A percentile compares a stretch with the other conserved stretches of the same genome.
These are phyloP conservation scores for Dromas ardeola DNA, from an alignment of 2,113 vertebrate genomes.

Conservation along the genomic window DNA sequence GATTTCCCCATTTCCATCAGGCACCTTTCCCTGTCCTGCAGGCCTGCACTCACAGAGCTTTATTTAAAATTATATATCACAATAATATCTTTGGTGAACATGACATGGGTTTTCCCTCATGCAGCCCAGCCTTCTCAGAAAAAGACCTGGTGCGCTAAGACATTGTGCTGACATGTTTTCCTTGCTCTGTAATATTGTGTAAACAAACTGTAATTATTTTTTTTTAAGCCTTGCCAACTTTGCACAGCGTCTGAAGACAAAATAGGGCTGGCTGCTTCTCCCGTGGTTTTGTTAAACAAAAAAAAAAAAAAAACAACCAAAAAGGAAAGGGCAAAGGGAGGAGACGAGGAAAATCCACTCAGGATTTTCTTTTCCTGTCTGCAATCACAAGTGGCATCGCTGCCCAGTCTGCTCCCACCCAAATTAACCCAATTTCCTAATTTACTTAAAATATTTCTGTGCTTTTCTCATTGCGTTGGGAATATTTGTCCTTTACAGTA, in stretches of 20 bases:
- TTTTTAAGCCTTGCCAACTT: slow-evolving; percentile 35
- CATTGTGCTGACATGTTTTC: slow-evolving; percentile 12
- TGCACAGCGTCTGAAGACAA: background rate
- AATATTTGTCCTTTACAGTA: slow-evolving; percentile 31
- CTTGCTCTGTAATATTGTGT: slow-evolving; percentile 21
- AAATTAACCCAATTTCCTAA: slow-evolving; percentile 54
- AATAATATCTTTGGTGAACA: background rate
- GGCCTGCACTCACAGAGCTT: background rate
- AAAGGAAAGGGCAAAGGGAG: slow-evolving; percentile 1
- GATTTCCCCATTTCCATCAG: background rate
- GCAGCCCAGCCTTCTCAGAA: background rate
- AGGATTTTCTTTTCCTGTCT: slow-evolving; percentile 26
- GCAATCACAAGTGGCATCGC: background rate
- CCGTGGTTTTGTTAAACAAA: background rate
- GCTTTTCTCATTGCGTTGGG: background rate
- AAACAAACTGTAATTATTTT: slow-evolving; percentile 6
- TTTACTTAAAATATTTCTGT: slow-evolving; percentile 1
- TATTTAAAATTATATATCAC: background rate
- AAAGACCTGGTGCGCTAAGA: background rate
- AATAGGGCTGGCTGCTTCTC: slow-evolving; percentile 6
- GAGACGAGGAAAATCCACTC: slow-evolving; percentile 42
- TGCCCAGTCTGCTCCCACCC: slow-evolving; percentile 21
- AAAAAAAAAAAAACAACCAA: background rate
- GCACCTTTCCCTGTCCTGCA: background rate
- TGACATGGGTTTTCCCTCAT: background rate